These are phyloP conservation scores for Hydrophis major DNA, from an alignment of 2,797 vertebrate species.

Conservation along the genomic window DNA sequence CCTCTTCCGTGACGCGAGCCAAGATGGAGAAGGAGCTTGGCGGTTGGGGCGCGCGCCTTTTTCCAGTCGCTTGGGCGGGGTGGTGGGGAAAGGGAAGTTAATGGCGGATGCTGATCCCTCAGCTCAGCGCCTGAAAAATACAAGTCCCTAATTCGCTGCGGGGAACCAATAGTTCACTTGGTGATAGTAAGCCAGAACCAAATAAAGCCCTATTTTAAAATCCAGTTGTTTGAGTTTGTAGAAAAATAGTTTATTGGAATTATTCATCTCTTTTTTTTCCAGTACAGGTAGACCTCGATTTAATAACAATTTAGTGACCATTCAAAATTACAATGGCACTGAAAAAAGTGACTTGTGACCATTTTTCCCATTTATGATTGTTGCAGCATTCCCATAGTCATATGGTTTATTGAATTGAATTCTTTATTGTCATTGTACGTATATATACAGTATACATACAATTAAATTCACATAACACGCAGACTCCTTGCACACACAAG, in stretches of 20 bases:
- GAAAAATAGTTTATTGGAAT: constrained; percentile 30
- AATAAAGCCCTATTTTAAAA: constrained; percentile 38
- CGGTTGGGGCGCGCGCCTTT: neutral
- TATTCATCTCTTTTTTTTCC: neutral
- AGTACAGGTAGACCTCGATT: neutral
- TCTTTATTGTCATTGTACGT: no score
- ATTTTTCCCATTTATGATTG: neutral
- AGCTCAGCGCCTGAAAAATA: no score
- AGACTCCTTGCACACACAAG: no score
- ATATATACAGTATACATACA: no score
- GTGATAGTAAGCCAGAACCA: constrained; percentile 15
- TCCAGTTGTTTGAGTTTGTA: constrained; percentile 43
- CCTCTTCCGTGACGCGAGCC: neutral
- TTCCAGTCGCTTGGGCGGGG: neutral
- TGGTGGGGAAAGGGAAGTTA: neutral
- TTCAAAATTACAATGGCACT: neutral
- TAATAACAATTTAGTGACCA: neutral
- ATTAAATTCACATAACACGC: no score
- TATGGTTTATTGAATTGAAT: neutral
- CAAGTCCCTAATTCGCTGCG: neutral
- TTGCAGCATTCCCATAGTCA: neutral
- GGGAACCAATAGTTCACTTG: neutral
- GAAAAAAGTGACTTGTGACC: neutral
- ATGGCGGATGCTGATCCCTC: no score
- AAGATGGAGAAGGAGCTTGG: neutral